A percentile compares a stretch with the other conserved stretches of the same genome.
These are phyloP conservation scores for Uromys caudimaculatus DNA, from an alignment of 2,797 vertebrate genomes.

Conservation along the genomic window DNA sequence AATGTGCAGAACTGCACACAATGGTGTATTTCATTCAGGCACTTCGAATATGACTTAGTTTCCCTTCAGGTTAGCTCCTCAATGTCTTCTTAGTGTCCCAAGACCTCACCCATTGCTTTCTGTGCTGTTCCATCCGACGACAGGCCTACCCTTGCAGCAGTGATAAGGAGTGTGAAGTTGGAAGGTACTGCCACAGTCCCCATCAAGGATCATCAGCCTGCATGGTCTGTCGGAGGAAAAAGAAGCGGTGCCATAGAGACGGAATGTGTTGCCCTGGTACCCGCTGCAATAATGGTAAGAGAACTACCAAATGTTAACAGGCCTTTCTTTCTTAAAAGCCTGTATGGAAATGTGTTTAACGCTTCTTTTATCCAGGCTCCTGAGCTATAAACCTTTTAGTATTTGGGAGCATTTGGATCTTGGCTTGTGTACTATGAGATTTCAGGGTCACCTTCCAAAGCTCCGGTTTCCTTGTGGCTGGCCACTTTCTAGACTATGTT, in stretches of 20 bases:
- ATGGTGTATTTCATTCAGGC: neutral
- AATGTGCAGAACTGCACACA: neutral
- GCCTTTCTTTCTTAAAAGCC: neutral
- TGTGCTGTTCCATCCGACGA: neutral
- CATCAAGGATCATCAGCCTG: conserved; percentile 94
- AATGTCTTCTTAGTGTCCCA: neutral
- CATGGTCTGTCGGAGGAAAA: conserved; percentile 94
- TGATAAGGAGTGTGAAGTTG: conserved; percentile 95
- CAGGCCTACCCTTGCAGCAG: conserved; percentile 95
- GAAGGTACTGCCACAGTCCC: conserved; percentile 96
- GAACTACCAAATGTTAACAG: fast-evolving
- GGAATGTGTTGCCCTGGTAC: conserved; percentile 97
- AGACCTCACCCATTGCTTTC: conserved; percentile 2
- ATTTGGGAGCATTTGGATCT: neutral
- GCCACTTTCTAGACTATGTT: neutral
- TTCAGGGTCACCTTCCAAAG: neutral
- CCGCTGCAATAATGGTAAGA: conserved; percentile 95
- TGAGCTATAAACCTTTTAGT: neutral
- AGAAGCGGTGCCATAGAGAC: conserved; percentile 97
- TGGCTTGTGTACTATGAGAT: neutral
- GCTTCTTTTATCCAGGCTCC: neutral
- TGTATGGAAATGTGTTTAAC: neutral
- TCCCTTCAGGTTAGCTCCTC: neutral
- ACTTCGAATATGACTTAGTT: neutral
- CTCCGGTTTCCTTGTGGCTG: neutral